A percentile compares a stretch with the other conserved stretches of the same genome.
Conservation (phyloP, 37 sponge, comb jelly and placozoan genomes). For the Diacarnus erythraeanus region DNA sequence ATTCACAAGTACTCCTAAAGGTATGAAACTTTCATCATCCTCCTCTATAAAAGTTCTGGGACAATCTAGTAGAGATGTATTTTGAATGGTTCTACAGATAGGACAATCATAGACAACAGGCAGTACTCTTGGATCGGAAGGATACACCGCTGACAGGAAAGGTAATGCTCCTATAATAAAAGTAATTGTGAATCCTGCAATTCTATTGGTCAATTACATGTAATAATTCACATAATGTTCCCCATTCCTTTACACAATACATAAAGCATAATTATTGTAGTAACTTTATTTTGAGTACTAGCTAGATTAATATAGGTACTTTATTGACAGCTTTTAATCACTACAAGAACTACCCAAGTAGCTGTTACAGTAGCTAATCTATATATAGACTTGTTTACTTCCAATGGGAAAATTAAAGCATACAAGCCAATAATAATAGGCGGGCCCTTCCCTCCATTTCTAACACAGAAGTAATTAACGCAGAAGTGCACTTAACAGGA, state of each 20-base stretch:
- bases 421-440: no score
- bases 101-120: constrained; percentile 1
- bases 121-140: not conserved
- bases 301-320: not conserved
- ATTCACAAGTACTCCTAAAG: not conserved
- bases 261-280: not conserved
- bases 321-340: not conserved
- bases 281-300: not conserved
- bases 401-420: no score
- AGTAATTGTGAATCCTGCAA: not conserved
- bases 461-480: no score
- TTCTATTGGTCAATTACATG: not conserved
- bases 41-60: not conserved
- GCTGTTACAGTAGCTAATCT: no score
- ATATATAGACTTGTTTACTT: no score
- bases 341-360: no score
- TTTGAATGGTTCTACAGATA: not conserved
- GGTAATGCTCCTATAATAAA: not conserved
- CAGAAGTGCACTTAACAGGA: no score
- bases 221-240: not conserved
- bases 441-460: no score
- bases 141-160: not conserved
- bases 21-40: not conserved
- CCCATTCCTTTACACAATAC: not conserved
- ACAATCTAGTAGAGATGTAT: not conserved